phyloP scores from a whole-genome alignment of 1,140 invertebrate genomes.

The Brachionus rotundiformis region DNA sequence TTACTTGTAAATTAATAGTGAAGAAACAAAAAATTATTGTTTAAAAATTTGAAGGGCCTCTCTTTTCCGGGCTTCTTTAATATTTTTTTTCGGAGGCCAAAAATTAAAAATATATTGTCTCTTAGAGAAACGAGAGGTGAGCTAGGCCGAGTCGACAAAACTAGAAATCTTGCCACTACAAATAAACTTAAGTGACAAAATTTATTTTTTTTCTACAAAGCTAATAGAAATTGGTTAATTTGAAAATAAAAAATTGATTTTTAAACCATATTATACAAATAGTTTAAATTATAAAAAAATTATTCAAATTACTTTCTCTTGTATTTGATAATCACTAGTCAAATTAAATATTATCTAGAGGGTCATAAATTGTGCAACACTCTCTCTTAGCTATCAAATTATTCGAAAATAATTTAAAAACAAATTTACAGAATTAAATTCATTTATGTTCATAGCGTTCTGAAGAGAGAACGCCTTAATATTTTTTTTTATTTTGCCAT shows the following conservation, averaged over 20 bases:
- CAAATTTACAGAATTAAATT: background rate
- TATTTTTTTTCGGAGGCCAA: background rate
- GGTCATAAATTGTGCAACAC: background rate
- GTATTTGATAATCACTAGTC: background rate
- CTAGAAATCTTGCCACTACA: background rate
- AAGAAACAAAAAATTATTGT: background rate
- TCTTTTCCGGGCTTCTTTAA: background rate
- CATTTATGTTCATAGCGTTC: background rate
- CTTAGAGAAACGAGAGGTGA: background rate
- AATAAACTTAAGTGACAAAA: background rate
- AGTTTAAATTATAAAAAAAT: background rate
- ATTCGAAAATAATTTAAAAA: background rate
- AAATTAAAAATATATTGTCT: background rate
- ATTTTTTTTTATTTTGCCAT: background rate
- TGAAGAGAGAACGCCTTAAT: no score
- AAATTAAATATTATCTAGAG: background rate
- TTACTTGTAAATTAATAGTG: background rate
- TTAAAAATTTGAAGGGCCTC: background rate
- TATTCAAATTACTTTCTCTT: background rate
- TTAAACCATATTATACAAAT: background rate
- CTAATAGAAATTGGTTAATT: background rate
- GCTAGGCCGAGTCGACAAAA: background rate
- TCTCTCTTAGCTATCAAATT: background rate
- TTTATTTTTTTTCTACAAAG: background rate
- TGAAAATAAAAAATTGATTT: background rate